A percentile compares a stretch with the other conserved stretches of the same genome.
phyloP scores from a whole-genome alignment of 2,797 vertebrate genomes.

The Monodelphis domestica region DNA sequence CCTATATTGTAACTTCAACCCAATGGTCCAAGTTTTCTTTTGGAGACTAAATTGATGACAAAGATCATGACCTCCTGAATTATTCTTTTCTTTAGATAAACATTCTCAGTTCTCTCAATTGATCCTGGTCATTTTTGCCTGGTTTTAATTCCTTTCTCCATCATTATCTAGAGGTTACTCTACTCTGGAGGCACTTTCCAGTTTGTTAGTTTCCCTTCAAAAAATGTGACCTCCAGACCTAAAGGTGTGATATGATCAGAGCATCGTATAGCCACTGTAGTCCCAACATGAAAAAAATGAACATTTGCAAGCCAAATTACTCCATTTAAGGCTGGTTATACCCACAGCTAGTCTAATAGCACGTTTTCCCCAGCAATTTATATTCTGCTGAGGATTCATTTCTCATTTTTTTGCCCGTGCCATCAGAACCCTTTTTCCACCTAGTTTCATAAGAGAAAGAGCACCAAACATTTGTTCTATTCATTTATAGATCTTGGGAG shows the following conservation, averaged over 20 bases:
- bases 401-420: conserved; percentile 35
- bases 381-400: conserved; percentile 35
- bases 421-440: conserved; percentile 21
- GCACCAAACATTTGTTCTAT: conserved; percentile 12
- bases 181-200: neutral
- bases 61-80: neutral
- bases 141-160: neutral
- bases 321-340: conserved; percentile 11
- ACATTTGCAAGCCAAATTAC: conserved; percentile 2
- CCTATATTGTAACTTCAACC: neutral
- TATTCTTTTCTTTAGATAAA: neutral
- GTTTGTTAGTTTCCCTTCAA: neutral
- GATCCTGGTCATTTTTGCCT: neutral
- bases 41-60: neutral
- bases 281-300: neutral
- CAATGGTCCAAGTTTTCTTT: neutral
- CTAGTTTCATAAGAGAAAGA: conserved; percentile 17
- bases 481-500: neutral
- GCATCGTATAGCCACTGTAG: conserved; percentile 22
- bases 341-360: neutral
- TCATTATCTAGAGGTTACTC: neutral
- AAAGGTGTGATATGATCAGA: neutral
- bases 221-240: neutral
- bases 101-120: neutral
- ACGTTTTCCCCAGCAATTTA: conserved; percentile 29